These are phyloP conservation scores for Belgica antarctica DNA, from an alignment of 2,888 invertebrate species.

Conservation along the genomic window DNA sequence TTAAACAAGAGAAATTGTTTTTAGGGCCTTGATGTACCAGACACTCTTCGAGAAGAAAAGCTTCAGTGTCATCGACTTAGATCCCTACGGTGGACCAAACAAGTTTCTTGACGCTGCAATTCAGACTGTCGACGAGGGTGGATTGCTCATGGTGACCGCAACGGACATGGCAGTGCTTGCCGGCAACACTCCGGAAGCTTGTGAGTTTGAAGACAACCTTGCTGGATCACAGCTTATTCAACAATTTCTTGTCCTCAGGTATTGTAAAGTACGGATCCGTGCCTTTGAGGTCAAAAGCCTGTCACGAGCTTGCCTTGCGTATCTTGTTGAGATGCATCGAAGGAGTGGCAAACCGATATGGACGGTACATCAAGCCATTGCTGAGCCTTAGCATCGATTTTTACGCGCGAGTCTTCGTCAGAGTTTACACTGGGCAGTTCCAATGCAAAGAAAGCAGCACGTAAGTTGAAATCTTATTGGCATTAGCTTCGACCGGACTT, in stretches of 20 bases:
- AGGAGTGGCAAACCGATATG: slow-evolving; percentile 87
- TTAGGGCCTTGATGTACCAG: slow-evolving; percentile 71
- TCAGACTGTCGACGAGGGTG: slow-evolving; percentile 75
- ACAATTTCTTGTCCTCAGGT: slow-evolving; percentile 47
- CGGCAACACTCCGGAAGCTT: slow-evolving; percentile 93
- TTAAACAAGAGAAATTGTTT: slow-evolving; percentile 31
- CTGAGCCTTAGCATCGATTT: slow-evolving; percentile 93
- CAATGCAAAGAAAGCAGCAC: slow-evolving; percentile 83
- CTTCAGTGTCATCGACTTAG: slow-evolving; percentile 90
- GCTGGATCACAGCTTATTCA: neutral
- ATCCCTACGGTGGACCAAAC: slow-evolving; percentile 96
- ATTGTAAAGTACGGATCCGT: slow-evolving; percentile 89
- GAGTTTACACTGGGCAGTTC: slow-evolving; percentile 73
- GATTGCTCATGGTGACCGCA: slow-evolving; percentile 89
- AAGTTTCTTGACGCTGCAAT: slow-evolving; percentile 88
- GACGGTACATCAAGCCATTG: slow-evolving; percentile 86
- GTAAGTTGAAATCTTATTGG: slow-evolving; percentile 53
- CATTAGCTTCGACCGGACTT: too few relatives aligned
- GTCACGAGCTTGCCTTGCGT: slow-evolving; percentile 96
- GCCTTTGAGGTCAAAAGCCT: slow-evolving; percentile 78
- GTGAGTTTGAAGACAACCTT: slow-evolving; percentile 51
- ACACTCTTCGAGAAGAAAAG: slow-evolving; percentile 64
- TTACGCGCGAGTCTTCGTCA: slow-evolving; percentile 91
- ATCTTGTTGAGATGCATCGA: slow-evolving; percentile 89
- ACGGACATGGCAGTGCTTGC: slow-evolving; percentile 97